Conservation (phyloP, 1,140 invertebrate genomes). For the Anastrepha ludens region DNA sequence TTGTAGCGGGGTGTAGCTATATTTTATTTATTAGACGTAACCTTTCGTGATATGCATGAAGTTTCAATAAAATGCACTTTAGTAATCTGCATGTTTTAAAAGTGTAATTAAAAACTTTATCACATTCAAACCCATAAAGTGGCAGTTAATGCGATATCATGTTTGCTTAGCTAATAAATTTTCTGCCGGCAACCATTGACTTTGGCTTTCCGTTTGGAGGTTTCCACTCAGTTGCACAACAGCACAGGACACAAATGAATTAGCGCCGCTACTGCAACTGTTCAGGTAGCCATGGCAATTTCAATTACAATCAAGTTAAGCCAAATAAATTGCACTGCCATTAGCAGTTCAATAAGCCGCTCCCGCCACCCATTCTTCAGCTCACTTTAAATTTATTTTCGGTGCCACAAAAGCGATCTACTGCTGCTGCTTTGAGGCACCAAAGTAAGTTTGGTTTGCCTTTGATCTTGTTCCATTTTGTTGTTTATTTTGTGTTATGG, state of each 20-base stretch:
- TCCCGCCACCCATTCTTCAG: neutral
- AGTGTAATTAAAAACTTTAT: no score
- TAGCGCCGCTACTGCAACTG: neutral
- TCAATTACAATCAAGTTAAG: neutral
- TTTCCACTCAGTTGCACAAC: neutral
- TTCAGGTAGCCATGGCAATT: neutral
- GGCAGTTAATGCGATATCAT: neutral
- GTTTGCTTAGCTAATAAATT: conserved; percentile 18
- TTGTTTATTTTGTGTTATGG: neutral
- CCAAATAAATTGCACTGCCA: conserved; percentile 44
- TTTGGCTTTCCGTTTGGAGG: neutral
- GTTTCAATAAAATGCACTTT: no score
- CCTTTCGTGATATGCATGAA: no score
- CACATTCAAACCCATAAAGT: neutral
- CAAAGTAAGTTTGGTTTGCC: neutral
- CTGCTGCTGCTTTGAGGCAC: neutral
- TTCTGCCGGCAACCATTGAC: neutral
- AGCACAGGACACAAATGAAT: neutral
- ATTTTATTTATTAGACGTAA: no score
- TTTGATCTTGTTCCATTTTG: neutral
- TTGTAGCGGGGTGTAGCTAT: no score
- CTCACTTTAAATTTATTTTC: neutral
- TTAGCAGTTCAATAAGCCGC: conserved; percentile 15
- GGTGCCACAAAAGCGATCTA: neutral
- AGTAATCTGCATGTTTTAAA: no score